phyloP scores from a whole-genome alignment of 2,113 vertebrate genomes.

The Castor canadensis region DNA sequence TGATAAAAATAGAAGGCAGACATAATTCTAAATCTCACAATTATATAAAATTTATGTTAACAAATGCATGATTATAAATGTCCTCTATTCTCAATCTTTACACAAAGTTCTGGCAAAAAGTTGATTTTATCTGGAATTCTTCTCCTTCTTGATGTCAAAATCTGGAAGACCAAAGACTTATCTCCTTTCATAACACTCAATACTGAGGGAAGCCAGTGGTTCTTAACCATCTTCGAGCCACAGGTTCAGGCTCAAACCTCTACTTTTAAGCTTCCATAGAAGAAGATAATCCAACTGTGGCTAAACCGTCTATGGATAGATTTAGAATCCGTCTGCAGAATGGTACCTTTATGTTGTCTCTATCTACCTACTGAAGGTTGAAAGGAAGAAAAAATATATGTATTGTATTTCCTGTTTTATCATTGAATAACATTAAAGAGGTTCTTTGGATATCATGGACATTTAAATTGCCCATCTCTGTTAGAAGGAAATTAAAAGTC shows the following conservation, averaged over 20 bases:
- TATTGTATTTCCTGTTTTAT: background rate
- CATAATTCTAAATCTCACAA: background rate
- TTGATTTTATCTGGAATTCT: background rate
- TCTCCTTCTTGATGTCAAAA: background rate
- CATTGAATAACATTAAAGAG: background rate
- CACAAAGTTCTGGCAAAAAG: background rate
- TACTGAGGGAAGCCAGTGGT: background rate
- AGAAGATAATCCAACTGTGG: background rate
- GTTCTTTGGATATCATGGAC: background rate
- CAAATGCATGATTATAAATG: background rate
- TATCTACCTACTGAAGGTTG: background rate
- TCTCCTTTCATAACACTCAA: background rate
- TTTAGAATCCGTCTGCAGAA: background rate
- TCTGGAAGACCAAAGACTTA: background rate
- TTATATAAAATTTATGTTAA: background rate
- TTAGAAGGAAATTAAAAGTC: background rate
- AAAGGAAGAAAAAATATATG: background rate
- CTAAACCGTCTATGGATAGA: background rate
- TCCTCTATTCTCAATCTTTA: background rate
- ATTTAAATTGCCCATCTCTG: background rate
- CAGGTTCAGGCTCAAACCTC: background rate
- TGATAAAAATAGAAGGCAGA: background rate
- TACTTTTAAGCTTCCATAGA: background rate
- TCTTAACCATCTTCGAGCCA: background rate
- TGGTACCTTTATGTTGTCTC: background rate